A percentile compares a stretch with the other conserved stretches of the same genome.
Conservation (phyloP, 2,797 vertebrate genomes). For the Sebastes nivosus region DNA sequence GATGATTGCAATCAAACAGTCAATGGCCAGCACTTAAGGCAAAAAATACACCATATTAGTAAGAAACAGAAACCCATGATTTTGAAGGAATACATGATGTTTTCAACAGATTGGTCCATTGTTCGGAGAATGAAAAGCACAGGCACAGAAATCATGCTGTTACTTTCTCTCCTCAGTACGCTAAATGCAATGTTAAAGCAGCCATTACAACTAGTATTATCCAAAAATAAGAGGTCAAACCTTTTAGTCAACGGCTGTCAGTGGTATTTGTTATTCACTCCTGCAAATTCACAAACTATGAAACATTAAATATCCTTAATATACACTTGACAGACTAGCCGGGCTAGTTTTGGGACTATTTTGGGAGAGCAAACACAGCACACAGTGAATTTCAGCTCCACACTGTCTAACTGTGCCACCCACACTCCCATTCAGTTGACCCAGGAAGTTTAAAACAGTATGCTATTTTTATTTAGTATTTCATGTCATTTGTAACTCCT, state of each 20-base stretch:
- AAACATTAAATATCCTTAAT: slow-evolving; percentile 17
- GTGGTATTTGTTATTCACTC: background rate
- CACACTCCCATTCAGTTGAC: slow-evolving; percentile 61
- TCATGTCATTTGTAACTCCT: slow-evolving; percentile 65
- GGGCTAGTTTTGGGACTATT: slow-evolving; percentile 19
- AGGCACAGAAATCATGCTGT: slow-evolving; percentile 21
- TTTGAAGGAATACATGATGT: slow-evolving; percentile 29
- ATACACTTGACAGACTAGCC: background rate
- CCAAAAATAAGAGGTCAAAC: slow-evolving; percentile 13
- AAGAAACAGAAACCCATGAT: slow-evolving; percentile 38
- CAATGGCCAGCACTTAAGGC: slow-evolving; percentile 50
- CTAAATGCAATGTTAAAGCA: slow-evolving; percentile 13
- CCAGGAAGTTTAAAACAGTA: slow-evolving; percentile 55
- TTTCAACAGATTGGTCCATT: slow-evolving; percentile 18
- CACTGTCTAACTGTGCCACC: slow-evolving; percentile 46
- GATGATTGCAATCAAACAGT: slow-evolving; percentile 71
- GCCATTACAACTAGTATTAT: background rate
- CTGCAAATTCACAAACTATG: slow-evolving; percentile 8
- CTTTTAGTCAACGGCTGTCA: background rate
- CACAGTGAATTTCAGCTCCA: slow-evolving; percentile 34
- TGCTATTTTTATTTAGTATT: slow-evolving; percentile 60
- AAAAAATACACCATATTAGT: slow-evolving; percentile 52
- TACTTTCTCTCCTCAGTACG: background rate
- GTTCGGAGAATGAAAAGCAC: slow-evolving; percentile 7
- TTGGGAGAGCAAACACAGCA: slow-evolving; percentile 5